Evolutionary conservation across 2,113 vertebrate genomes (phyloP), one percentile per base, ranked within the genome.

Genomic region (Drymodes brunneopygia): DNA sequence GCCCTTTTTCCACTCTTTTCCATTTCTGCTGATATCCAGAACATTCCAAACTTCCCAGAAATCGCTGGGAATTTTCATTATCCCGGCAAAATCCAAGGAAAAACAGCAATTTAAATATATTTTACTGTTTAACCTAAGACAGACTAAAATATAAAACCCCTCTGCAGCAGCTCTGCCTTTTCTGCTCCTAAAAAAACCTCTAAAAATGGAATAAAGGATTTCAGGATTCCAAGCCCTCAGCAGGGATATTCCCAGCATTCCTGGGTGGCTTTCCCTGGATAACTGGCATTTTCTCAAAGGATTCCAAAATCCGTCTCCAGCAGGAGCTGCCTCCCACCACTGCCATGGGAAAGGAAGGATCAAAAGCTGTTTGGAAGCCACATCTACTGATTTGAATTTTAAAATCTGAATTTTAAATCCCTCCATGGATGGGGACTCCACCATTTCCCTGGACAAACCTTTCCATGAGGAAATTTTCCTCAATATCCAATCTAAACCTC

Each of bases 201-300:
- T 40, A 58, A 87, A 94, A 91, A 27, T 7, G 40, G 54, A 64
- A 16, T 33, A 13, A 87, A 74, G 40, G n/a, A 67, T 89, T 96
- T 83, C 84, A 57, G 85, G 67, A 48, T 83, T 80, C 73, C 44
- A 64, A 56, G 60, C 21, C 36, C 47, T 16, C 45, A 7, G 1
- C 3, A 9, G 35, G 47, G 51, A 38, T 45, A 22, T 64, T 58
- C 57, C 72, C 33, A 44, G 6, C 4, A 69, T 89, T 42, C 47
- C 66, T 47, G 53, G 40, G 27, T 54, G 7, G 25, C 33, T 73
- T 16, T 47, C 53, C 56, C 44, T 20, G 35, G 27, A 17, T 54
- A 40, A 54, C 15, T 38, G 53, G 53, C 13, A 8, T 92, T 87
- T 57, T n/a, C n/a, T 38, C 56, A 71, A 4, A 58, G 24, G 35